Percentiles rank a stretch among this genome's conserved stretches.
These are phyloP conservation scores for Nasonia vitripennis DNA, from an alignment of 1,140 invertebrate species.

Conservation along the genomic window DNA sequence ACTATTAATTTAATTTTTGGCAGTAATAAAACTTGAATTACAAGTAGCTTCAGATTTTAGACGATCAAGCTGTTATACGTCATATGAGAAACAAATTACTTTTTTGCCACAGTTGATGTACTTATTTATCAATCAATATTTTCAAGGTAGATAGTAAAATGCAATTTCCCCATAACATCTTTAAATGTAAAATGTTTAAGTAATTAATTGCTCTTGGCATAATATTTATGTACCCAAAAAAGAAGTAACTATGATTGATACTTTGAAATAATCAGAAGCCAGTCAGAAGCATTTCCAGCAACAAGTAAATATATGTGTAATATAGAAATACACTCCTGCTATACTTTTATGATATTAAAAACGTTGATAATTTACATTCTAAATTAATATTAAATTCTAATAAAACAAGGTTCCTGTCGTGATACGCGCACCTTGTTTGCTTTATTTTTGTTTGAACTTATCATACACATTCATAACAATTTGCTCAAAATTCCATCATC, in stretches of 20 bases:
- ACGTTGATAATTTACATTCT: slow-evolving; percentile 46
- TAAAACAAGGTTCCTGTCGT: slow-evolving; percentile 26
- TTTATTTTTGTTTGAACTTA: slow-evolving; percentile 31
- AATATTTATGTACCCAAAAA: slow-evolving; percentile 15
- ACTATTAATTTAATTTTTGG: neutral
- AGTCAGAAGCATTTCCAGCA: slow-evolving; percentile 26
- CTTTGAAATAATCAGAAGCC: slow-evolving; percentile 10
- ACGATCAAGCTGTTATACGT: neutral
- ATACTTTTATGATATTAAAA: slow-evolving; percentile 32
- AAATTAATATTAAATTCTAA: slow-evolving; percentile 21
- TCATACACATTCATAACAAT: slow-evolving; percentile 47
- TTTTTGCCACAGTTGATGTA: neutral
- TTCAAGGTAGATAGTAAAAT: slow-evolving; percentile 22
- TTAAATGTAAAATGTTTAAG: slow-evolving; percentile 18
- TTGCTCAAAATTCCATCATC: slow-evolving; percentile 39
- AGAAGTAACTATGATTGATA: neutral
- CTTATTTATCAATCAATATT: neutral
- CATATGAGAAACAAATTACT: neutral
- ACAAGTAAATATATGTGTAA: slow-evolving; percentile 23
- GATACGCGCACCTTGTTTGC: slow-evolving; percentile 41
- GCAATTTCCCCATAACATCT: neutral
- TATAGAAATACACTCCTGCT: slow-evolving; percentile 29
- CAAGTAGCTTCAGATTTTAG: neutral
- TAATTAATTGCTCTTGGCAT: slow-evolving; percentile 18
- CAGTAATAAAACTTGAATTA: neutral